A percentile compares a stretch with the other conserved stretches of the same genome.
phyloP scores from a whole-genome alignment of 2,888 invertebrate genomes.

The Chrysolina americana region DNA sequence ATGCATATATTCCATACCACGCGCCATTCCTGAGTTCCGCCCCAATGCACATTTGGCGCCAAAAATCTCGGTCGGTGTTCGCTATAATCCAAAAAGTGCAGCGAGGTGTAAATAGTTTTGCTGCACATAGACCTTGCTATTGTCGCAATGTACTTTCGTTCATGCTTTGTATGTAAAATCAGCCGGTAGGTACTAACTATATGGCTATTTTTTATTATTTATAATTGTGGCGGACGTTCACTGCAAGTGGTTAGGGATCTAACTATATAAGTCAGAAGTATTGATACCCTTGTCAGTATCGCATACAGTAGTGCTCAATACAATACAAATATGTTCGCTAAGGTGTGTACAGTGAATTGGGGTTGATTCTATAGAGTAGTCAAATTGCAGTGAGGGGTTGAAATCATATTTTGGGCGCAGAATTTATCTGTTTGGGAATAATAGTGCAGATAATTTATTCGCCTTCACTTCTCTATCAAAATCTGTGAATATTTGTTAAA shows the following conservation, averaged over 20 bases:
- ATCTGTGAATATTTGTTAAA: no score
- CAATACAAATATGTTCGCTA: constrained; percentile 57
- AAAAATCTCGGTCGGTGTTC: constrained; percentile 54
- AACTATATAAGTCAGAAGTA: constrained; percentile 59
- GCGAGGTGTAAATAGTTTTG: constrained; percentile 41
- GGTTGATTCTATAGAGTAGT: constrained; percentile 24
- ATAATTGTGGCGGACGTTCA: constrained; percentile 62
- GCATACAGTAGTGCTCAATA: constrained; percentile 44
- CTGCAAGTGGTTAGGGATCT: constrained; percentile 52
- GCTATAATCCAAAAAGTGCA: constrained; percentile 50
- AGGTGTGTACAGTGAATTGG: constrained; percentile 56
- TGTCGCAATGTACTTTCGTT: constrained; percentile 62
- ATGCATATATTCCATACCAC: constrained; percentile 27
- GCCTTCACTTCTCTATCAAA: no score
- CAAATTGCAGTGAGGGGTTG: background rate
- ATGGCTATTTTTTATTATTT: constrained; percentile 53
- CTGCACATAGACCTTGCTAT: constrained; percentile 59
- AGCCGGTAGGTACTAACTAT: constrained; percentile 50
- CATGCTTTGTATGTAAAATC: constrained; percentile 61
- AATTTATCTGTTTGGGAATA: background rate
- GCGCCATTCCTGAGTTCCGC: constrained; percentile 48
- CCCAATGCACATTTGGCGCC: constrained; percentile 54
- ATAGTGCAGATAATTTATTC: background rate
- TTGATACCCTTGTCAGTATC: constrained; percentile 56
- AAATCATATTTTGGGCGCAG: background rate